phyloP scores from a whole-genome alignment of 2,113 vertebrate species.

The Verasper variegatus region DNA sequence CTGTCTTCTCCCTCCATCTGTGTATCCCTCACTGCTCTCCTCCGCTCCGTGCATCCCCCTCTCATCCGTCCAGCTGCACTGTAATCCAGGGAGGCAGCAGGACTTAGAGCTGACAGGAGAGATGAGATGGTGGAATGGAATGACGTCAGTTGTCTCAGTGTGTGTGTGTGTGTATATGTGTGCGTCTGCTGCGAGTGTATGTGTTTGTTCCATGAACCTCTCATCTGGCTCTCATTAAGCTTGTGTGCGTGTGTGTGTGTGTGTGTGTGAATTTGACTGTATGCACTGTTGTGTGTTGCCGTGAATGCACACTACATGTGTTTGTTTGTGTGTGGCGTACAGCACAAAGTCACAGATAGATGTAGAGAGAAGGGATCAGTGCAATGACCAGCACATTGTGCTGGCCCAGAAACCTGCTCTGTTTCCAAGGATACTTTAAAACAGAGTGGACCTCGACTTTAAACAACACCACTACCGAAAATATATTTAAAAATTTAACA shows the following conservation, averaged over 20 bases:
- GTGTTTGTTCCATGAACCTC: constrained; percentile 60
- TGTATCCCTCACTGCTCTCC: constrained; percentile 36
- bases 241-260: constrained; percentile 49
- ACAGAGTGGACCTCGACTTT: background rate
- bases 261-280: constrained; percentile 40
- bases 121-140: constrained; percentile 76
- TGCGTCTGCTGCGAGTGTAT: constrained; percentile 14
- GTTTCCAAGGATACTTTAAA: constrained; percentile 42
- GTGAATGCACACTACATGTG: constrained; percentile 25
- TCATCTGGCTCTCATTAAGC: constrained; percentile 83
- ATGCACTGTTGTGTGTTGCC: constrained; percentile 28
- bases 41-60: constrained; percentile 36
- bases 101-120: constrained; percentile 74
- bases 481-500: too few relatives aligned
- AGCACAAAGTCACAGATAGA: constrained; percentile 50
- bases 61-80: constrained; percentile 69
- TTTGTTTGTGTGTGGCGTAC: constrained; percentile 39
- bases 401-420: background rate
- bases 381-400: constrained; percentile 16
- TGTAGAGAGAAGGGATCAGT: constrained; percentile 21
- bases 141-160: constrained; percentile 73
- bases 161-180: constrained; percentile 44
- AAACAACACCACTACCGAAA: background rate
- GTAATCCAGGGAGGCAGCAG: constrained; percentile 76
- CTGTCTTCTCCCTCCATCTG: constrained; percentile 40